A percentile compares a stretch with the other conserved stretches of the same genome.
Evolutionary conservation across 1,140 invertebrate genomes (phyloP).

Genomic region (Drosophila sechellia): DNA sequence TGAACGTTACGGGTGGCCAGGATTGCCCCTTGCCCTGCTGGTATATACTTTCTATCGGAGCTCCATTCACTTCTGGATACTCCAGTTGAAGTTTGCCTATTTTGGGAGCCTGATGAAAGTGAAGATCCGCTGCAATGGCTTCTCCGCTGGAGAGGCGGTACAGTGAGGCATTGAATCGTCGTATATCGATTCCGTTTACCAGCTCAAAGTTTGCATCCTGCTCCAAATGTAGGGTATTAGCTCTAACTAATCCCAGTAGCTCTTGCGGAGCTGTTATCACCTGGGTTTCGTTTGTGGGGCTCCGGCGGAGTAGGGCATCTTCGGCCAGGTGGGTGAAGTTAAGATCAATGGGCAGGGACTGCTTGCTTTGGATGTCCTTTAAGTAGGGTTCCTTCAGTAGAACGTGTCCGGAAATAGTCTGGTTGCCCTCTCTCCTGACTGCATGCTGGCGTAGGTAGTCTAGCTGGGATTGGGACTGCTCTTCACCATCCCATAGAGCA

Average conservation of each 20-base stretch:
- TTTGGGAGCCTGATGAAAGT: slow-evolving; percentile 39
- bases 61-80: slow-evolving; percentile 52
- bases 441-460: slow-evolving; percentile 65
- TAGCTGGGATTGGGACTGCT: slow-evolving; percentile 10
- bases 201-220: slow-evolving; percentile 26
- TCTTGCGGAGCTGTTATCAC: slow-evolving; percentile 21
- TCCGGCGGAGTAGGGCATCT: slow-evolving; percentile 54
- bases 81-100: slow-evolving; percentile 27
- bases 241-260: slow-evolving; percentile 10
- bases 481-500: slow-evolving; percentile 44
- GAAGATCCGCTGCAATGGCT: slow-evolving; percentile 50
- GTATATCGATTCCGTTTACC: slow-evolving; percentile 65
- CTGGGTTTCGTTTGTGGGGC: slow-evolving; percentile 13
- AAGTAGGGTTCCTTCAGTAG: slow-evolving; percentile 26
- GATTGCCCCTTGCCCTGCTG: slow-evolving; percentile 14
- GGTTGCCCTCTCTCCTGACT: slow-evolving; percentile 47
- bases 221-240: slow-evolving; percentile 1
- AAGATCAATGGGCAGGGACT: slow-evolving; percentile 26
- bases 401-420: slow-evolving; percentile 65
- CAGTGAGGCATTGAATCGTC: slow-evolving; percentile 64
- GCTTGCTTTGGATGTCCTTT: slow-evolving; percentile 20
- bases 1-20: slow-evolving; percentile 44
- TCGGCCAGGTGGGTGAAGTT: slow-evolving; percentile 51
- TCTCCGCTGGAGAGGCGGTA: slow-evolving; percentile 58
- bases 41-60: slow-evolving; percentile 14